These are phyloP conservation scores for Monochamus alternatus DNA, from an alignment of 2,888 invertebrate species.

Conservation along the genomic window DNA sequence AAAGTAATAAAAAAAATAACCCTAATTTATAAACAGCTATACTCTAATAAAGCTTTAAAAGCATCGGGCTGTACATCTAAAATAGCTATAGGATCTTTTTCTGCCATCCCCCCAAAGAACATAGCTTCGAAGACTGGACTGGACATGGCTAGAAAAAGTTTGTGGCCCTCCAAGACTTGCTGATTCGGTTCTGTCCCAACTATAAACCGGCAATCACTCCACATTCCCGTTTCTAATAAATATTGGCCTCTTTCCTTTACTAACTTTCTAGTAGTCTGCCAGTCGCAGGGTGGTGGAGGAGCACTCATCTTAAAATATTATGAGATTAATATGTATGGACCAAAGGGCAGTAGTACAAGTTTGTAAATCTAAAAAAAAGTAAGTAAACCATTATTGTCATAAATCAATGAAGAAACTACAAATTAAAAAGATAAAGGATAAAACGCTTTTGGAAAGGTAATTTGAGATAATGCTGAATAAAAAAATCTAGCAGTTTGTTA, in stretches of 20 bases:
- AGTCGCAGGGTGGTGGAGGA: conserved; percentile 75
- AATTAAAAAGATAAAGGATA: too few species aligned
- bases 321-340: neutral
- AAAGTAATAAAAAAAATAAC: conserved; percentile 16
- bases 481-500: neutral
- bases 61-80: conserved; percentile 90
- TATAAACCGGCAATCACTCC: conserved; percentile 88
- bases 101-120: conserved; percentile 89
- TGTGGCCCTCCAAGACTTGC: conserved; percentile 83
- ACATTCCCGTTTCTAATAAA: conserved; percentile 84
- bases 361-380: neutral
- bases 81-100: conserved; percentile 84
- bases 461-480: too few species aligned
- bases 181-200: conserved; percentile 87
- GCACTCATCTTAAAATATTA: conserved; percentile 70
- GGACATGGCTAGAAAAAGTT: conserved; percentile 87
- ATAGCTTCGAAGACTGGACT: conserved; percentile 92
- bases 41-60: conserved; percentile 86
- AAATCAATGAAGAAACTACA: too few species aligned
- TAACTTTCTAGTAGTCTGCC: conserved; percentile 83
- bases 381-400: too few species aligned
- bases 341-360: neutral
- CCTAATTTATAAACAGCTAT: conserved; percentile 42
- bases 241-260: conserved; percentile 83
- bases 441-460: neutral